These are phyloP conservation scores for Ammospiza nelsoni DNA, from an alignment of 2,113 vertebrate genomes.

Conservation along the genomic window DNA sequence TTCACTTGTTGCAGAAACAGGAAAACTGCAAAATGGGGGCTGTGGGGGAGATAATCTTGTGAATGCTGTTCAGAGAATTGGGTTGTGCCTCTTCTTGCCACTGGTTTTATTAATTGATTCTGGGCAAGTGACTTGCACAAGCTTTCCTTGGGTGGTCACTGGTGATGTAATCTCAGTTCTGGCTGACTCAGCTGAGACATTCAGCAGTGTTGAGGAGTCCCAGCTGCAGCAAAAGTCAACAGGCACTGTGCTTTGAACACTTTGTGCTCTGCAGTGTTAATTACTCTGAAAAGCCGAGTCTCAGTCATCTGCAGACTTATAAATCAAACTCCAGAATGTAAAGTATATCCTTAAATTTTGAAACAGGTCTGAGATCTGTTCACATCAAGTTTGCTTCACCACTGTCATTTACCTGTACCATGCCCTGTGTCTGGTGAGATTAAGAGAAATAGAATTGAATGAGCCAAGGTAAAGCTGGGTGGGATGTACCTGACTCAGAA, in stretches of 20 bases:
- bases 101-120: slow-evolving; percentile 11
- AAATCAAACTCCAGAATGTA: slow-evolving; percentile 6
- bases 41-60: not conserved
- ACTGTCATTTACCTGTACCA: not conserved
- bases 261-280: not conserved
- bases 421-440: not conserved
- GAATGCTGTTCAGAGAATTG: not conserved
- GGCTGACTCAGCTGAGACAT: slow-evolving; percentile 19
- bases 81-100: not conserved
- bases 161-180: not conserved
- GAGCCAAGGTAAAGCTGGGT: not conserved
- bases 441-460: not conserved
- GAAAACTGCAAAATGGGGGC: not conserved
- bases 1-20: not conserved
- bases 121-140: not conserved
- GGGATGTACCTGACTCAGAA: not conserved
- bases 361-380: not conserved
- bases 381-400: not conserved
- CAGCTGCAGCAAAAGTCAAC: slow-evolving; percentile 44
- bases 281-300: not conserved
- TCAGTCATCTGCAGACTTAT: not conserved
- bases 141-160: slow-evolving; percentile 37
- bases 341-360: not conserved
- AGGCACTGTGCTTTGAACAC: not conserved
- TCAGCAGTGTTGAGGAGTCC: slow-evolving; percentile 12